phyloP scores from a whole-genome alignment of 2,113 vertebrate species.

The Prionailurus bengalensis region DNA sequence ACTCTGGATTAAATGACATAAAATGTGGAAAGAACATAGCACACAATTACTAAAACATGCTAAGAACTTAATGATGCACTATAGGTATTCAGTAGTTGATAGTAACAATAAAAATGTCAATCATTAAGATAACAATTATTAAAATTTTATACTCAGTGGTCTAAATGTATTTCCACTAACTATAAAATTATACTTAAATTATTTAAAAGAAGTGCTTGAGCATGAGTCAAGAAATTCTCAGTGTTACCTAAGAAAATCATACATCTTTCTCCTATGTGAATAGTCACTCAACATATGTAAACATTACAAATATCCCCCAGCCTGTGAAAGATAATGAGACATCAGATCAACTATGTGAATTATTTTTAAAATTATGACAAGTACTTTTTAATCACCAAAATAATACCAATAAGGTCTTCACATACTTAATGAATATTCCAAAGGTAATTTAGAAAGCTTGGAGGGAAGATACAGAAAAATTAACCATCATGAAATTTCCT shows the following conservation, averaged over 20 bases:
- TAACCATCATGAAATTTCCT: constrained; percentile 8
- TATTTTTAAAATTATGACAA: neutral
- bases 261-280: neutral
- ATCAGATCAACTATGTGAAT: neutral
- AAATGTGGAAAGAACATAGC: neutral
- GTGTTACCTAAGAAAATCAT: neutral
- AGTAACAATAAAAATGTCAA: neutral
- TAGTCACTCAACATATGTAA: neutral
- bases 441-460: neutral
- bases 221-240: neutral
- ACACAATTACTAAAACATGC: neutral
- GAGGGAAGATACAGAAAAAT: neutral
- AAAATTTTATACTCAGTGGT: neutral
- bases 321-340: neutral
- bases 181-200: neutral
- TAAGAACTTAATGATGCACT: neutral
- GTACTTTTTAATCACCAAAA: neutral
- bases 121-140: neutral
- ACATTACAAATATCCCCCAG: neutral
- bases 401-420: neutral
- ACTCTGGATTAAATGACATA: neutral
- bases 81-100: neutral
- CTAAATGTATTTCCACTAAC: neutral
- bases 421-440: neutral
- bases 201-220: neutral